Conservation (phyloP, 92 coral and sea anemone species). For the Parazoanthus atlanticus region DNA sequence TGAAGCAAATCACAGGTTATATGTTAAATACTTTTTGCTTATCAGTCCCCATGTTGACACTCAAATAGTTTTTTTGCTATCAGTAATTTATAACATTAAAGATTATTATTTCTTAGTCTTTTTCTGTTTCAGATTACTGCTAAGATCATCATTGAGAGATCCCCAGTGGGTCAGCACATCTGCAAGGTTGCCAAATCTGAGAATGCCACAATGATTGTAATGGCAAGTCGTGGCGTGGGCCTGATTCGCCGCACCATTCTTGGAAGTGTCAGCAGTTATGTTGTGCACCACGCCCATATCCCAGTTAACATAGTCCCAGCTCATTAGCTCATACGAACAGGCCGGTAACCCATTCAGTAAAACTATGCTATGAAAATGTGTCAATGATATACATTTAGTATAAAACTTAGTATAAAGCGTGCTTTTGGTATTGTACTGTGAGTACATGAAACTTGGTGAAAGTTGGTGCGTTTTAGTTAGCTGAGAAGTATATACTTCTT, state of each 20-base stretch:
- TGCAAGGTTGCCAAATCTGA: slow-evolving; percentile 30
- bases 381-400: too few species aligned
- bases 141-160: slow-evolving; percentile 17
- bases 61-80: too few species aligned
- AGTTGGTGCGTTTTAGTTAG: too few species aligned
- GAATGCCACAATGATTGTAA: slow-evolving; percentile 33
- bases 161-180: slow-evolving; percentile 34
- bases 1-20: too few species aligned
- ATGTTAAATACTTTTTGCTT: too few species aligned
- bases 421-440: too few species aligned
- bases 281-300: slow-evolving; percentile 20
- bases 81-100: neutral
- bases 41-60: too few species aligned
- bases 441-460: too few species aligned
- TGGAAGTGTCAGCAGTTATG: slow-evolving; percentile 45
- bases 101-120: neutral
- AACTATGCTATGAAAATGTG: too few species aligned
- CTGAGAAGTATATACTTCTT: too few species aligned
- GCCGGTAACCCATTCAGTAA: too few species aligned
- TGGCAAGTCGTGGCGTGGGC: slow-evolving; percentile 26
- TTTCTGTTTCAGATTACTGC: slow-evolving; percentile 16
- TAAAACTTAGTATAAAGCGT: too few species aligned
- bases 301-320: slow-evolving; percentile 17
- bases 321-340: neutral
- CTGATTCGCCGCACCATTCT: slow-evolving; percentile 26